Base-by-base conservation (phyloP, 2,797 vertebrate genomes). In the Acanthurus tractus region DNA sequence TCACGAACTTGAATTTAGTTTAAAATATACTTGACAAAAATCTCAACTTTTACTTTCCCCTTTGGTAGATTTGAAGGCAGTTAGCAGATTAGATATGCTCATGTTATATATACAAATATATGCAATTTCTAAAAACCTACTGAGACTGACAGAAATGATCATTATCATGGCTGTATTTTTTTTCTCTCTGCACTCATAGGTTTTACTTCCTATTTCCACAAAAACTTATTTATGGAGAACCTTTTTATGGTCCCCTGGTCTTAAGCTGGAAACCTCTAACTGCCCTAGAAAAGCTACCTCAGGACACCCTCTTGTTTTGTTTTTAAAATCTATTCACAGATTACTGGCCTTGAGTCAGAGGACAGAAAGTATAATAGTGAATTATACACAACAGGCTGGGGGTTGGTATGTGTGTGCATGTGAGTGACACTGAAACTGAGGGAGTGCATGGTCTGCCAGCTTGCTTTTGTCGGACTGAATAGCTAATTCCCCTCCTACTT, bases 391-490 rank as follows among this genome's bases (percentile, higher is more conserved):
- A 70, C 70, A 76, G 77, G 65, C 82, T 84, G 74, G 54, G 52
- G 42, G 46, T 64, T 6, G 0, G 45, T 67, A 54, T 70, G 34
- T 58, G 48, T 48, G 25, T 45, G 20, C 54, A 52, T 10, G 46
- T 18, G 55, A 3, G 62, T 71, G 58, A 75, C 12, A 78, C 57
- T 66, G 76, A 69, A 74, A 76, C 66, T 84, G 83, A 66, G 70
- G 63, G 68, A 86, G 79, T 58, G 66, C 45, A 66, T 76, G 70
- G 80, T 90, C 89, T 90, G 89, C 86, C 85, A 89, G 86, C 87
- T 91, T 90, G 90, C 89, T 88, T 94, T 91, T 90, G 84, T 90
- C 85, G 72, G 84, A 87, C 90, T 94, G 93, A 94, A 93, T 92
- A 87, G 87, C 85, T 93, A 82, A 92, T 92, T 90, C 89, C 76